Conservation (phyloP, 2,113 vertebrate species). For the Dicerorhinus sumatrensis region DNA sequence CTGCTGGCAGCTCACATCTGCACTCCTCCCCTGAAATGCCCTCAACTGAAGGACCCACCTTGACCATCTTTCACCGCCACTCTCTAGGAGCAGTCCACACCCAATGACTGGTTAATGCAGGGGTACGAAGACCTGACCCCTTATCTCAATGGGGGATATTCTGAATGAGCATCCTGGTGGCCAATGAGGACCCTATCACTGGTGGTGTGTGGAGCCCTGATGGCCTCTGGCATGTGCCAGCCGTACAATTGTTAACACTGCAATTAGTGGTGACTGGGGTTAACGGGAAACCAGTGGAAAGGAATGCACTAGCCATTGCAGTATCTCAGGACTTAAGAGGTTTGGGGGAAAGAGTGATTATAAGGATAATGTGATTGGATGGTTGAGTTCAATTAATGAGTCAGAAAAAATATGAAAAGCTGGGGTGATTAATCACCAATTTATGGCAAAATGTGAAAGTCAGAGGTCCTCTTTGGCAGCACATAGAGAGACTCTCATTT, state of each 20-base stretch:
- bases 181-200: not conserved
- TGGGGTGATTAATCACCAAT: slow-evolving; percentile 29
- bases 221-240: not conserved
- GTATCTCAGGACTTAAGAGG: not conserved
- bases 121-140: not conserved
- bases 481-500: not conserved
- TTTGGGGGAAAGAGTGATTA: not conserved
- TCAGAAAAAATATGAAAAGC: slow-evolving; percentile 1
- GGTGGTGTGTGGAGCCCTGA: not conserved
- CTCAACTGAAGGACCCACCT: not conserved
- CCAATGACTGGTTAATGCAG: not conserved
- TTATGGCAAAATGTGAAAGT: slow-evolving; percentile 29
- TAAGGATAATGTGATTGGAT: slow-evolving; percentile 1
- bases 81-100: not conserved
- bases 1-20: not conserved
- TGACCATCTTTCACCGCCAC: not conserved
- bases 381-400: not conserved
- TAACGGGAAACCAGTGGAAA: not conserved
- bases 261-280: not conserved
- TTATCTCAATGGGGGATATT: not conserved
- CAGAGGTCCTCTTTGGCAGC: not conserved
- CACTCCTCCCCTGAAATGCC: not conserved
- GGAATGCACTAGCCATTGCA: not conserved
- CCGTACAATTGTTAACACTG: not conserved
- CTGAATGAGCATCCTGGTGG: not conserved